These are phyloP conservation scores for Smutsia temminckii DNA, from an alignment of 2,797 vertebrate species.

Conservation along the genomic window DNA sequence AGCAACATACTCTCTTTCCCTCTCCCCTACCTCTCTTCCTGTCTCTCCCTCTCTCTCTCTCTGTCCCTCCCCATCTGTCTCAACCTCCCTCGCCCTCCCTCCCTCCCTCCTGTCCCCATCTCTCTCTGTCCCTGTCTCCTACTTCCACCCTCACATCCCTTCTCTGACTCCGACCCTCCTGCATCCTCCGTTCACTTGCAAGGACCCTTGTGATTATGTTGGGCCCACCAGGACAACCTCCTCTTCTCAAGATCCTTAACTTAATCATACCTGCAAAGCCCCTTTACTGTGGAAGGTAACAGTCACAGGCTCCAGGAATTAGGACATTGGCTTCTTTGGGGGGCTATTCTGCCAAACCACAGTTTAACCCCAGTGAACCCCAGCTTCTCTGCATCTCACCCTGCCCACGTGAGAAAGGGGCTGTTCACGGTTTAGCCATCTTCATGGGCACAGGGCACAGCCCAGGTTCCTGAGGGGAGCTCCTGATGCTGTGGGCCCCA, in stretches of 20 bases:
- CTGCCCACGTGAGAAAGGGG: background rate
- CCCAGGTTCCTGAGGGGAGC: background rate
- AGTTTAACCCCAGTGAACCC: background rate
- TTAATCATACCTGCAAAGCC: background rate
- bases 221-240: background rate
- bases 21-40: background rate
- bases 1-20: background rate
- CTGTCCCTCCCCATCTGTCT: fast-evolving
- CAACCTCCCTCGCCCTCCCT: background rate
- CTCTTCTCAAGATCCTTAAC: background rate
- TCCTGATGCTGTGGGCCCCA: background rate
- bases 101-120: too few species aligned
- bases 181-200: background rate
- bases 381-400: background rate
- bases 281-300: background rate
- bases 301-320: background rate
- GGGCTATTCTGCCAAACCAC: background rate
- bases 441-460: background rate
- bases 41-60: background rate
- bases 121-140: background rate
- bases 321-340: background rate
- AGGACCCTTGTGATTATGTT: background rate
- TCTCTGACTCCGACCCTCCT: background rate
- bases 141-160: background rate
- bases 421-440: background rate